Percentiles rank a stretch among this genome's conserved stretches.
phyloP scores from a whole-genome alignment of 2,797 vertebrate species.

The Phoeniculus purpureus region DNA sequence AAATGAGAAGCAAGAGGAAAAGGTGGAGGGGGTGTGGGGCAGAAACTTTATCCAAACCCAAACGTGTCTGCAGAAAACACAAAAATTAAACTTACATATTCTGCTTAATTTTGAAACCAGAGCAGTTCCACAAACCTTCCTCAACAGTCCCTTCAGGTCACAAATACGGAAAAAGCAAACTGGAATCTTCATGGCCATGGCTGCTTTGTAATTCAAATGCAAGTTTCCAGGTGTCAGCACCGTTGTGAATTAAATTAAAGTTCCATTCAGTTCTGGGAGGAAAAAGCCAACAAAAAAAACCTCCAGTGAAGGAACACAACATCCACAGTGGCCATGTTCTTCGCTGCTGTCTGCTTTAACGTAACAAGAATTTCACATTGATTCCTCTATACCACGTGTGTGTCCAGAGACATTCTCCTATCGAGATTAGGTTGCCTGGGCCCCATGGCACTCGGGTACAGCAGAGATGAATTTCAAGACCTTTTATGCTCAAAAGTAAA shows the following conservation, averaged over 20 bases:
- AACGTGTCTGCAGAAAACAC: too few species aligned
- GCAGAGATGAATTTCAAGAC: neutral
- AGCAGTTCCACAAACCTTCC: neutral
- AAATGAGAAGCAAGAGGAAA: too few species aligned
- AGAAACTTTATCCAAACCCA: too few species aligned
- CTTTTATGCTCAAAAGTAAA: neutral
- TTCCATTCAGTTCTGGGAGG: neutral
- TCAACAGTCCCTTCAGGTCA: neutral
- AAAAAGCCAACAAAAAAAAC: neutral
- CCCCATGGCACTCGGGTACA: neutral
- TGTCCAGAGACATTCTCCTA: neutral
- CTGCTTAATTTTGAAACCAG: too few species aligned
- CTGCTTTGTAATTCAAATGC: neutral
- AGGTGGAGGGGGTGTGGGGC: too few species aligned
- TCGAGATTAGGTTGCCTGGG: neutral
- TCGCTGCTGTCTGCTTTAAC: neutral
- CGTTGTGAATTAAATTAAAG: neutral
- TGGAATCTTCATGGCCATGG: neutral
- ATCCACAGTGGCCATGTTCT: neutral
- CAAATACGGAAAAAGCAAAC: neutral
- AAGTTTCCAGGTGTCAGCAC: neutral
- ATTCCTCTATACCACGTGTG: neutral
- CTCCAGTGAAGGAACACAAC: neutral
- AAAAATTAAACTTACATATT: too few species aligned
- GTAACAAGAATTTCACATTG: neutral